Evolutionary conservation across 2,888 invertebrate species (phyloP), one percentile per base, ranked within the genome.

Genomic region (Alloplasta piceator): DNA sequence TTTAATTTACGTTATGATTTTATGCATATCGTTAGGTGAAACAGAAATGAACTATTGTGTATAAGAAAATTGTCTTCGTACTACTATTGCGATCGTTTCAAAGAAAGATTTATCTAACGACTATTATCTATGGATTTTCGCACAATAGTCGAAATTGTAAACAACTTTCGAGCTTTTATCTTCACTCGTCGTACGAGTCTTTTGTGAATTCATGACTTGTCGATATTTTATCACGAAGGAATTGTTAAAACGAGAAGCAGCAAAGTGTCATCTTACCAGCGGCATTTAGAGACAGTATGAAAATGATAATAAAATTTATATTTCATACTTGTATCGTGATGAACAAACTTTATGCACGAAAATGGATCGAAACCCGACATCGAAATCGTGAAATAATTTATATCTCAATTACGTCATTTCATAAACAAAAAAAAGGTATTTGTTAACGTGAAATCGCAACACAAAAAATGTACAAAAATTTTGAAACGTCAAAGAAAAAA

Each of bases 1-100:
- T 80, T 72, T 80, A 48, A 67, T 73, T 61, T 67, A 58, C 39
- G 67, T 77, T 72, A 80, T n/a, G 39, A 66, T 58, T 76, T 52
- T 50, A 60, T 60, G 38, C 36, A 16, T 56, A 26, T 48, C 46
- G 58, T 60, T 67, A 38, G 16, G 56, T 55, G 50, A 64, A 26
- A 50, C 56, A 56, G 64, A 56, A 50, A 60, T 70, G 41, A 50
- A 71, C 64, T 63, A 38, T 26, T 55, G 14, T 64, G 61, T 58
- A 16, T n/a, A 55, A 26, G 9, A 52, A 52, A 14, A 39, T 63
- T 38, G 56, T 67, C 26, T 58, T 52, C 48, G 41, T 61, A 58
- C 9, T 58, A 56, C 58, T 70, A 70, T 63, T 63, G 56, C 43
- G 55, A 66, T 9, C 43, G 58, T 56, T 66, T 50, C 1, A 71